Base-by-base conservation (phyloP, 2,888 invertebrate genomes). In the Crepidodera aurea region DNA sequence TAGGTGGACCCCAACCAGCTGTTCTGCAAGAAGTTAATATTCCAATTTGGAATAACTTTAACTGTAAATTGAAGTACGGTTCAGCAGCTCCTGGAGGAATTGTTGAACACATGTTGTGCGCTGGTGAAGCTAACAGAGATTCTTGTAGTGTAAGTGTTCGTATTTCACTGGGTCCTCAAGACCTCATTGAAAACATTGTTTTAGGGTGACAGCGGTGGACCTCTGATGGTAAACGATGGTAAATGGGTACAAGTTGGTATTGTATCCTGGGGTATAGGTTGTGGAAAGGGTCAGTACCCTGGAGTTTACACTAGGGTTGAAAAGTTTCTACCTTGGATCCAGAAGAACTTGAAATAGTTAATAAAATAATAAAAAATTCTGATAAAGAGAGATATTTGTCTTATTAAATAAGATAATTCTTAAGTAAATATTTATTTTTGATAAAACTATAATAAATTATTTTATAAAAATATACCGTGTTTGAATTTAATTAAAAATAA, bases 211-310 rank as follows among this genome's bases (percentile, higher is more conserved):
- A 93, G 93, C 70, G 94, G 94, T 44, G 94, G 94, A 3, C 94
- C 94, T 0, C 80, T 94, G 73, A 91, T 94, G 89, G 87, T 93
- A 8, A 89, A 88, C 74, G 88, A 89, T 58, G 87, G 86, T 29
- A 86, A 87, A 62, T 93, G 93, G 90, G 89, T 87, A 0, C 94
- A 94, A 82, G 90, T 92, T 13, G 94, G 94, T 54, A 88, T 94
- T 50, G 94, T 94, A 15, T 93, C 93, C 10, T 94, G 94, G 93
- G 94, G 94, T 65, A 94, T 94, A 71, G 94, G 93, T 32, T 94
- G 94, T 78, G 94, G 94, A 58, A 93, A 94, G 82, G 93, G 93
- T 15, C 93, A 93, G 76, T 94, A 93, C 81, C 94, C 94, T 0
- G 95, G 94, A 12, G 94, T 95, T 1, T 95, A 95, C 80, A 92